These are phyloP conservation scores for Philereme transversata DNA, from an alignment of 2,888 invertebrate genomes.

Conservation along the genomic window DNA sequence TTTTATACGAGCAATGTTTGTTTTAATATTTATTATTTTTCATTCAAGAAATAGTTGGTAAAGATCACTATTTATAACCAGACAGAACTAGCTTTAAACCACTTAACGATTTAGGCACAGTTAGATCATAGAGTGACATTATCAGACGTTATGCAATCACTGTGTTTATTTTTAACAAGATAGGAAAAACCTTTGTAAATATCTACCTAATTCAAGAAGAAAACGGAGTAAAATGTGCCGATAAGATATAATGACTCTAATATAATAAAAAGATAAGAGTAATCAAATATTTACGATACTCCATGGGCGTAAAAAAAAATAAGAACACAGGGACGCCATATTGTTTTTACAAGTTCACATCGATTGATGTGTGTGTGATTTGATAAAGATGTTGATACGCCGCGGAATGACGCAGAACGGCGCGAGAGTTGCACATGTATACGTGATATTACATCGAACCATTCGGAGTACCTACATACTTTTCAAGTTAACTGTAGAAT, in stretches of 20 bases:
- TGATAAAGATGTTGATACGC: no score
- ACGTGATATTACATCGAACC: no score
- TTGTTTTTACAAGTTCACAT: neutral
- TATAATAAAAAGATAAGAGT: neutral
- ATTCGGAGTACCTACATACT: no score
- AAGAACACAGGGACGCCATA: slow-evolving; percentile 12
- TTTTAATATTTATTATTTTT: no score
- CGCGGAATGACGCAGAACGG: no score
- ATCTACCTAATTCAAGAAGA: neutral
- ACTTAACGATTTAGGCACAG: slow-evolving; percentile 46
- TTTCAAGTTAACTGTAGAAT: no score
- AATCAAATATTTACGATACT: no score
- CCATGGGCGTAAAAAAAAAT: neutral
- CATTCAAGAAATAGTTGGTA: no score
- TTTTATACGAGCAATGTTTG: no score
- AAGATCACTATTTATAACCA: neutral
- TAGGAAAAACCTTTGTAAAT: slow-evolving; percentile 5
- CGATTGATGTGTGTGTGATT: no score
- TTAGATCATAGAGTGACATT: slow-evolving; percentile 43
- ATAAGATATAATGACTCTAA: neutral
- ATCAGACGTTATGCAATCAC: slow-evolving; percentile 7
- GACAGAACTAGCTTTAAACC: slow-evolving; percentile 20
- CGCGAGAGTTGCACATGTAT: no score
- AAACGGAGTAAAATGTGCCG: neutral
- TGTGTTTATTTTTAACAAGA: slow-evolving; percentile 12